Evolutionary conservation across 2,113 vertebrate species (phyloP).

Genomic region (Vidua chalybeata): DNA sequence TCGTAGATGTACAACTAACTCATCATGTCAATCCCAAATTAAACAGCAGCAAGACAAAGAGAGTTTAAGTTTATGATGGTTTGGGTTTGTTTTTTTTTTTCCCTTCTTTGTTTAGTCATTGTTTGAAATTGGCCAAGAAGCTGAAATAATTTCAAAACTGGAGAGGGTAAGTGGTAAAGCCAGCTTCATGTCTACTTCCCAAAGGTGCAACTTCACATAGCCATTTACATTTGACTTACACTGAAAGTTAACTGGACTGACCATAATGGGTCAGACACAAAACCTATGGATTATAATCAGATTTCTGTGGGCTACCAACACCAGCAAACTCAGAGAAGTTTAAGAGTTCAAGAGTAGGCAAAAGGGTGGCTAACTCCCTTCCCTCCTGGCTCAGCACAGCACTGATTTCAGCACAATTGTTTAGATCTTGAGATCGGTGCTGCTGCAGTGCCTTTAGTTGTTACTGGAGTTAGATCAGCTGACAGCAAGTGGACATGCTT

Average conservation of each 20-base stretch:
- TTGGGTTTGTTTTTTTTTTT: fast-evolving
- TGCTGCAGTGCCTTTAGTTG: neutral
- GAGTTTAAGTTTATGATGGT: neutral
- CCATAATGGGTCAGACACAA: neutral
- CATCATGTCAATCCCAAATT: neutral
- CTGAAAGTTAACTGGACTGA: neutral
- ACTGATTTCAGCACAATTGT: neutral
- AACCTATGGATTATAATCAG: neutral
- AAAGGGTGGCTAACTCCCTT: neutral
- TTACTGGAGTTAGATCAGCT: neutral
- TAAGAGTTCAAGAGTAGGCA: neutral
- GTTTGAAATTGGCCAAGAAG: neutral
- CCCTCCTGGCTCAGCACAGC: neutral
- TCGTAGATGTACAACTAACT: neutral
- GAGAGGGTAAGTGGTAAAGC: neutral
- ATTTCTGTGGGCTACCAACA: neutral
- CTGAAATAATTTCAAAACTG: neutral
- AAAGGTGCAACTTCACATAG: neutral
- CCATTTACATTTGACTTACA: neutral
- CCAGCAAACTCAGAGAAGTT: neutral
- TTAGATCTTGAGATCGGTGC: neutral
- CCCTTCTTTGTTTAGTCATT: neutral
- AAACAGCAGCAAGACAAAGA: neutral
- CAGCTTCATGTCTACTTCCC: neutral
- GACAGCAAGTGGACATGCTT: neutral